Percentiles rank a stretch among this genome's conserved stretches.
phyloP scores from a whole-genome alignment of 2,797 vertebrate species.

The Geotrypetes seraphini region DNA sequence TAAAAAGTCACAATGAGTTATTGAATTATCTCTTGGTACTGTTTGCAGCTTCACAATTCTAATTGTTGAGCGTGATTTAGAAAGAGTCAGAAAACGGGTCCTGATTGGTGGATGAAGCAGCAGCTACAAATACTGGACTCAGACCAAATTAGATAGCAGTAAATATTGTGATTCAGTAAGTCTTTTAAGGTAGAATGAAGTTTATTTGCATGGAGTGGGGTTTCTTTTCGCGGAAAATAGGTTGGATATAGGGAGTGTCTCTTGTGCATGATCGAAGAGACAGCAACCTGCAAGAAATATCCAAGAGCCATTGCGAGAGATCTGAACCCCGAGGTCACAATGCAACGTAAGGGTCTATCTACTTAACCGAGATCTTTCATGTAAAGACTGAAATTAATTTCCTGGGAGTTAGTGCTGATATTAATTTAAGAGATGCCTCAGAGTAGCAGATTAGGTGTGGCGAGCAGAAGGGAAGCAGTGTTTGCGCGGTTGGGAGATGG shows the following conservation, averaged over 20 bases:
- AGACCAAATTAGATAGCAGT: too few species aligned
- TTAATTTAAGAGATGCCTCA: neutral
- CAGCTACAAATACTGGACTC: too few species aligned
- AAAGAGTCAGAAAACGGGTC: too few species aligned
- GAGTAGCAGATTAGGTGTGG: constrained; percentile 1
- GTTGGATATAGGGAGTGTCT: neutral
- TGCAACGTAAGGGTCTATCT: constrained; percentile 17
- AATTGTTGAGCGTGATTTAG: neutral
- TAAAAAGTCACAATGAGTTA: constrained; percentile 9
- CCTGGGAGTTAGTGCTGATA: neutral
- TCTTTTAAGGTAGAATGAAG: too few species aligned
- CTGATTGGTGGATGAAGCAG: too few species aligned
- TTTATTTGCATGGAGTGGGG: too few species aligned
- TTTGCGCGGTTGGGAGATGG: neutral
- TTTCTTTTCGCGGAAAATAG: too few species aligned
- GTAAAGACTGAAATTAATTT: neutral
- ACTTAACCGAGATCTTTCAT: neutral
- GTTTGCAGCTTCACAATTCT: neutral
- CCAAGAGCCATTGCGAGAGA: too few species aligned
- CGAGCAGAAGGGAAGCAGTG: neutral
- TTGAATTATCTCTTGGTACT: neutral
- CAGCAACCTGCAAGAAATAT: too few species aligned
- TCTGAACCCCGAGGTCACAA: neutral
- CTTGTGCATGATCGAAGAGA: too few species aligned
- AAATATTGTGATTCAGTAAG: too few species aligned